Evolutionary conservation across 2,113 vertebrate genomes (phyloP).

Genomic region (Odontophorus gujanensis): DNA sequence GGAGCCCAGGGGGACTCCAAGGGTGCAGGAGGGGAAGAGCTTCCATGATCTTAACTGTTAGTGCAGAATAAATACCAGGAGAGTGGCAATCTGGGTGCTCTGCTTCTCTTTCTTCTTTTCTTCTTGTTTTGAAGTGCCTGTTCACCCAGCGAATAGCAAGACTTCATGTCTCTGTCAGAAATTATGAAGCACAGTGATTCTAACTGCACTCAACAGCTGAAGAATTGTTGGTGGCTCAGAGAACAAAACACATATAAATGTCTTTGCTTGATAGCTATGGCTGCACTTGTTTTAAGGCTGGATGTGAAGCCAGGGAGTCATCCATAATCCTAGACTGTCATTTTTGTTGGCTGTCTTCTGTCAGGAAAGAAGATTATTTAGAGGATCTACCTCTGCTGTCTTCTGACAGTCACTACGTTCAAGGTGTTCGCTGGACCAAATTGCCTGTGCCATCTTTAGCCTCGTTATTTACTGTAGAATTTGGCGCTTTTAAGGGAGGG

Average conservation of each 20-base stretch:
- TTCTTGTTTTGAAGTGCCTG: not conserved
- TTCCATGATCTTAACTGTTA: not conserved
- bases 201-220: not conserved
- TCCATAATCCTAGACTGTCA: not conserved
- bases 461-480: not conserved
- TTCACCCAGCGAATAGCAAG: not conserved
- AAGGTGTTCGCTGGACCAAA: not conserved
- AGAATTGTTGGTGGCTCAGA: not conserved
- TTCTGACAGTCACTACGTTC: not conserved
- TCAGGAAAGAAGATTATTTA: not conserved
- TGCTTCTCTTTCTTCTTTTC: not conserved
- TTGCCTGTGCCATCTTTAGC: not conserved
- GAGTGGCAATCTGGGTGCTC: not conserved
- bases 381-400: not conserved
- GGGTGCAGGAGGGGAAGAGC: not conserved
- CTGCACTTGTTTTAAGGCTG: not conserved
- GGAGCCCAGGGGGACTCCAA: accelerated
- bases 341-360: not conserved
- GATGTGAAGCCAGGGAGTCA: not conserved
- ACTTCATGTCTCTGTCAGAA: not conserved
- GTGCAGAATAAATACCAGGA: not conserved
- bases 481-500: not conserved
- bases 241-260: not conserved
- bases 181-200: not conserved
- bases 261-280: not conserved